These are phyloP conservation scores for Cephalotes varians DNA, from an alignment of 2,888 invertebrate species.

Conservation along the genomic window DNA sequence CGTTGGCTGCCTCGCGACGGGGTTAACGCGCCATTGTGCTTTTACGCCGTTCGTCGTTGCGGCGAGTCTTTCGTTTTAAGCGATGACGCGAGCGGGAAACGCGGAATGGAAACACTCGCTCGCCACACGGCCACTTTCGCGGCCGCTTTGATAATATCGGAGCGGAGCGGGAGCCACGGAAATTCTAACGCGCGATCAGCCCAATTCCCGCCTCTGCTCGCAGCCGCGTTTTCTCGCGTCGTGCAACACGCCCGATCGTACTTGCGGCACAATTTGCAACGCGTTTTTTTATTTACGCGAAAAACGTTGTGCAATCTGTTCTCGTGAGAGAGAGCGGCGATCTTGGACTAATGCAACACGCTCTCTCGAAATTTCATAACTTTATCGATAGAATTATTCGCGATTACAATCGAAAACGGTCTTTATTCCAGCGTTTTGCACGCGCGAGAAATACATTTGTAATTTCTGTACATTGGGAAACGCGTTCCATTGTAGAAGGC, in stretches of 20 bases:
- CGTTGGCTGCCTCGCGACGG: constrained; percentile 16
- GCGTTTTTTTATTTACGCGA: neutral
- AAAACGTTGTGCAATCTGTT: neutral
- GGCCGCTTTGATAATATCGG: constrained; percentile 16
- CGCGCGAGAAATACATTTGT: neutral
- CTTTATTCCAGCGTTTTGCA: neutral
- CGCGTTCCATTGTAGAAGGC: constrained; percentile 8
- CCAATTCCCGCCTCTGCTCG: neutral
- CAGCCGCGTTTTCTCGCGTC: neutral
- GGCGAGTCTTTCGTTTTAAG: neutral
- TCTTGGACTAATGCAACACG: neutral
- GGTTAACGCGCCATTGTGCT: constrained; percentile 31
- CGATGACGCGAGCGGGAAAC: constrained; percentile 42
- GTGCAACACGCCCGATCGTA: neutral
- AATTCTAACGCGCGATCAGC: neutral
- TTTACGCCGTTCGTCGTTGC: constrained; percentile 5
- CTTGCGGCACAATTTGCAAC: neutral
- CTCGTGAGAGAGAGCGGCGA: neutral
- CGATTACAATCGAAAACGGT: neutral
- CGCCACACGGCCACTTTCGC: constrained; percentile 14
- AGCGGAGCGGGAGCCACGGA: neutral
- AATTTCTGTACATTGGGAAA: constrained; percentile 28
- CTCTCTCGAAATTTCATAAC: neutral
- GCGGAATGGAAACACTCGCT: constrained; percentile 24
- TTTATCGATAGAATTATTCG: neutral